Base-by-base conservation (phyloP, 2,113 vertebrate species). In the Tupaia chinensis region DNA sequence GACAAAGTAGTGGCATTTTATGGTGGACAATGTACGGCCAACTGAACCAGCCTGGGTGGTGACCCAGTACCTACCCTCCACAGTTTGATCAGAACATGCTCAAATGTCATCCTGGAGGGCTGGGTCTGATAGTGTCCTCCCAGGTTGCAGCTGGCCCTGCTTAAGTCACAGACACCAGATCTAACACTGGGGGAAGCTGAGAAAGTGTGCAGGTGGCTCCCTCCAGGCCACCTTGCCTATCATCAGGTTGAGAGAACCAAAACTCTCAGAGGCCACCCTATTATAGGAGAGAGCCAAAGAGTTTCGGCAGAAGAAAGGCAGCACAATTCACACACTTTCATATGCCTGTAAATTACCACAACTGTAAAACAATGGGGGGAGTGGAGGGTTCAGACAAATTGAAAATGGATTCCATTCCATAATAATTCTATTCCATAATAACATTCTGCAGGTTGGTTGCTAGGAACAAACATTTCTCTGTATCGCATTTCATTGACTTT, bases 401-500 rank as follows among this genome's bases (percentile, higher is more conserved):
- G 27, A 84, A 82, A 78, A 58, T 34, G 58, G 81, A 74, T 89
- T 88, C 85, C 58, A 81, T 78, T 77, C 83, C 68, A 68, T 44
- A 44, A 44, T 44, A 44, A 44, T 44, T 44, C 44, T 44, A 44
- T 44, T 44, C 44, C 44, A 44, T 44, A 44, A 44, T 44, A 44
- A 44, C 44, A 44, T 44, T 20, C 56, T 23, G 68, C 32, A 69
- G 80, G 54, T 63, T 90, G 81, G 80, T 63, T 61, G 19, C 25
- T 34, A 93, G 32, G n/a, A 95, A 68, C n/a, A 96, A 95, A 77
- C 54, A 94, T 76, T 91, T 92, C 66, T 81, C 70, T 65, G 77
- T n/a, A 93, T 89, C 56, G 74, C 77, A 87, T 94, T 86, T 93
- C 85, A 83, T 9, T 58, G 53, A 87, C 53, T 95, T 86, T 69